Conservation (phyloP, 2,797 vertebrate genomes). For the Acipenser ruthenus region DNA sequence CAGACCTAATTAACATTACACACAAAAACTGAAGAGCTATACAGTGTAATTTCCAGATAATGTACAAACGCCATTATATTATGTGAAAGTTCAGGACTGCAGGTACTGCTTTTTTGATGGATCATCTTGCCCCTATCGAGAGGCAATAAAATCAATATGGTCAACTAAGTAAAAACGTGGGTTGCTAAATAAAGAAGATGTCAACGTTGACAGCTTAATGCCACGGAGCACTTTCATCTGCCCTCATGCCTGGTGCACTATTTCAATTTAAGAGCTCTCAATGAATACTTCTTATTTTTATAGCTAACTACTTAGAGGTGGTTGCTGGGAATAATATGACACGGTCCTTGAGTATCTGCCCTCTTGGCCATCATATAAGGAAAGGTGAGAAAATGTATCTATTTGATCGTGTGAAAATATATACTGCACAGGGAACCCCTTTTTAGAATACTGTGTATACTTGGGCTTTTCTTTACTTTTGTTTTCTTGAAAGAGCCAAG, state of each 20-base stretch:
- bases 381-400: neutral
- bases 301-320: neutral
- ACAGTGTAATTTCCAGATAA: no score
- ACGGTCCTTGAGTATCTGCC: neutral
- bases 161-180: conserved; percentile 5
- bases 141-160: conserved; percentile 13
- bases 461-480: no score
- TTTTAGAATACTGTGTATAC: neutral
- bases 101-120: conserved; percentile 3
- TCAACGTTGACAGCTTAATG: conserved; percentile 13
- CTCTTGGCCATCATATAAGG: no score
- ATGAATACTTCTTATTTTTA: neutral
- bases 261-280: conserved; percentile 1
- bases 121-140: conserved; percentile 11
- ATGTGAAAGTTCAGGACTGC: neutral
- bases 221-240: conserved; percentile 12
- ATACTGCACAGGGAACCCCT: conserved; percentile 4
- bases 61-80: no score
- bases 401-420: conserved; percentile 2
- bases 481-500: no score
- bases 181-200: conserved; percentile 15
- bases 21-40: no score
- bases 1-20: no score
- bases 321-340: no score
- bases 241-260: neutral